A percentile compares a stretch with the other conserved stretches of the same genome.
These are phyloP conservation scores for Trematocara stigmaticum DNA, from an alignment of 2,113 vertebrate species.

Conservation along the genomic window DNA sequence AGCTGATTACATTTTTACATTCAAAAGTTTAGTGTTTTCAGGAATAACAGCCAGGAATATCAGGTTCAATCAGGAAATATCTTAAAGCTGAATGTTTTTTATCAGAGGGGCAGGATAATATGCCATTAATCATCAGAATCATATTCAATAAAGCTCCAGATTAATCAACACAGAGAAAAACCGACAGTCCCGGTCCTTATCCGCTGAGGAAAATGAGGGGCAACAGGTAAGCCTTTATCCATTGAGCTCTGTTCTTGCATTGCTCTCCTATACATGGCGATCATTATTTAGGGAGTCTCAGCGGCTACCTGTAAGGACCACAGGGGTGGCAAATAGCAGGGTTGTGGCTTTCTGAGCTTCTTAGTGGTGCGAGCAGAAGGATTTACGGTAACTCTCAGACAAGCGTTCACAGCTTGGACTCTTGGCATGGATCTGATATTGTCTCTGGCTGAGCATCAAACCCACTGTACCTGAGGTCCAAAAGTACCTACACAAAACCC, in stretches of 20 bases:
- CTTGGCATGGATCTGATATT: slow-evolving; percentile 74
- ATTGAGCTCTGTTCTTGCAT: slow-evolving; percentile 62
- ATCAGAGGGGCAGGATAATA: slow-evolving; percentile 49
- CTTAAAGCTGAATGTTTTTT: slow-evolving; percentile 49
- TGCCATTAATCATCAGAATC: slow-evolving; percentile 66
- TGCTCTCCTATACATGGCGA: slow-evolving; percentile 58
- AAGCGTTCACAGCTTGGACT: slow-evolving; percentile 78
- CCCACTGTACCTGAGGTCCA: slow-evolving; percentile 73
- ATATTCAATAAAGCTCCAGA: slow-evolving; percentile 59
- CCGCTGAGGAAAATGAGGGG: slow-evolving; percentile 54
- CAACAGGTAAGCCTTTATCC: slow-evolving; percentile 64
- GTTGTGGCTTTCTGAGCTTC: slow-evolving; percentile 74
- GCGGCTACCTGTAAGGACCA: slow-evolving; percentile 66
- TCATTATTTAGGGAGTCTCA: slow-evolving; percentile 65
- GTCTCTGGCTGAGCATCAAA: slow-evolving; percentile 78
- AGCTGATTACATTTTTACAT: background rate
- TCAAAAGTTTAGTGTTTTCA: background rate
- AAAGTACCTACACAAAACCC: slow-evolving; percentile 78
- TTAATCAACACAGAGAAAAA: slow-evolving; percentile 57
- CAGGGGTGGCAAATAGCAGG: slow-evolving; percentile 68
- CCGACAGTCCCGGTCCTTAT: slow-evolving; percentile 49
- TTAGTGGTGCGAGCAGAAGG: slow-evolving; percentile 72
- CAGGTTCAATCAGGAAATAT: slow-evolving; percentile 38
- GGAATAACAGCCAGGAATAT: slow-evolving; percentile 26
- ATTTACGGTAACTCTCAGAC: slow-evolving; percentile 80